Conservation (phyloP, 2,113 vertebrate species). For the Alligator sinensis region DNA sequence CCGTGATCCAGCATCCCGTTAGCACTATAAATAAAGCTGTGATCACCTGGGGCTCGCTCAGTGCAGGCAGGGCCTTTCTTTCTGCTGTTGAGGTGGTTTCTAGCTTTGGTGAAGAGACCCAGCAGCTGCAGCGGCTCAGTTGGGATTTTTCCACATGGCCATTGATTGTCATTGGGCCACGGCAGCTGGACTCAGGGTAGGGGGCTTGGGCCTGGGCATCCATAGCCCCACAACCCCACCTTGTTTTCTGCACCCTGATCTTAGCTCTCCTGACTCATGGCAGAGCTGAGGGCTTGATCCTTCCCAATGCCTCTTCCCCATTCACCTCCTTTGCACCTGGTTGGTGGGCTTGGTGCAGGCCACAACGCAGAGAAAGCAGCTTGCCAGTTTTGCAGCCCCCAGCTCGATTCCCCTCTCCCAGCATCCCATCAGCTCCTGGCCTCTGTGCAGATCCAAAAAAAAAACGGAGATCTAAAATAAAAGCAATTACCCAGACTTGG, state of each 20-base stretch:
- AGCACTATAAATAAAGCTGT: slow-evolving; percentile 60
- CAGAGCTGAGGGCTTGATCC: not conserved
- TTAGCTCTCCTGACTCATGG: not conserved
- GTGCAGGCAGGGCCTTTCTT: slow-evolving; percentile 6
- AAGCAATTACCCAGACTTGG: not conserved
- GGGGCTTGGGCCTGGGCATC: not conserved
- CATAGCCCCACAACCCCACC: not conserved
- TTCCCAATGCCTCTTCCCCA: not conserved
- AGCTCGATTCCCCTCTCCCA: not conserved
- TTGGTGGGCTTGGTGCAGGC: too few relatives aligned
- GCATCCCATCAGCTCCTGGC: not conserved
- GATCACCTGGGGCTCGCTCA: not conserved
- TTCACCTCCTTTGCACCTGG: rapidly evolving
- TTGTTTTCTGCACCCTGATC: not conserved
- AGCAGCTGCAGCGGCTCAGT: not conserved
- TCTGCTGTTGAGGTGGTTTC: not conserved
- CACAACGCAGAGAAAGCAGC: not conserved
- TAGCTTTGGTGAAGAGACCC: not conserved
- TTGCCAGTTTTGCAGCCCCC: not conserved
- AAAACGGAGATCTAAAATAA: not conserved
- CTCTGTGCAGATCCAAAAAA: not conserved
- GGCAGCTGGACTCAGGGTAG: not conserved
- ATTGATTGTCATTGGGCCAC: not conserved
- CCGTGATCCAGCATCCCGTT: slow-evolving; percentile 15
- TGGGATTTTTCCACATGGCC: not conserved